Conservation (phyloP, 2,797 vertebrate genomes). For the Chanos chanos region DNA sequence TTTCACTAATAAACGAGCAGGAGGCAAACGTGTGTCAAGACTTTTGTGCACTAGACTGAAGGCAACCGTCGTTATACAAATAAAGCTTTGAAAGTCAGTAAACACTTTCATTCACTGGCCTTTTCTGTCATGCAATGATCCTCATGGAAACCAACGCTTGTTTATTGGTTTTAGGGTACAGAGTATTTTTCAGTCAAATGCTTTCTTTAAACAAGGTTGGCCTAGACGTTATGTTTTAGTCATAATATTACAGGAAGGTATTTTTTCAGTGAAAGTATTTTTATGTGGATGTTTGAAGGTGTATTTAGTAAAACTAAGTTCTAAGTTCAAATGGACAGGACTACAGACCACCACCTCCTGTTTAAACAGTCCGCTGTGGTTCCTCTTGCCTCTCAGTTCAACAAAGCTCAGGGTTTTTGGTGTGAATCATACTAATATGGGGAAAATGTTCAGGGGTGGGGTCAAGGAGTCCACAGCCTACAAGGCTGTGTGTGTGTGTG, state of each 20-base stretch:
- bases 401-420: slow-evolving; percentile 63
- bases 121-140: slow-evolving; percentile 38
- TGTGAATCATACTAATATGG: slow-evolving; percentile 48
- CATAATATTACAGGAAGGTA: slow-evolving; percentile 55
- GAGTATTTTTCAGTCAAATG: slow-evolving; percentile 58
- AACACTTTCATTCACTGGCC: slow-evolving; percentile 38
- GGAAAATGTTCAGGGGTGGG: slow-evolving; percentile 62
- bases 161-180: slow-evolving; percentile 67
- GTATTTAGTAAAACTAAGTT: slow-evolving; percentile 32
- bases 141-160: slow-evolving; percentile 54
- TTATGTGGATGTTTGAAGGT: slow-evolving; percentile 39
- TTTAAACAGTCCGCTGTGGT: slow-evolving; percentile 73
- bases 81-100: not conserved
- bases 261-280: too few species aligned
- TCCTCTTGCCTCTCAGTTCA: slow-evolving; percentile 74
- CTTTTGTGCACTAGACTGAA: too few species aligned
- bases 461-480: too few species aligned
- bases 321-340: slow-evolving; percentile 48
- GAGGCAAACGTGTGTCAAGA: too few species aligned
- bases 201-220: slow-evolving; percentile 62
- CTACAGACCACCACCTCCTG: slow-evolving; percentile 69
- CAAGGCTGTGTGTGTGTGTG: too few species aligned
- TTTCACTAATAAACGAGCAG: too few species aligned
- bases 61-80: too few species aligned
- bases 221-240: slow-evolving; percentile 55